Evolutionary conservation across 2,797 vertebrate species (phyloP).

Genomic region (Mallotus villosus): DNA sequence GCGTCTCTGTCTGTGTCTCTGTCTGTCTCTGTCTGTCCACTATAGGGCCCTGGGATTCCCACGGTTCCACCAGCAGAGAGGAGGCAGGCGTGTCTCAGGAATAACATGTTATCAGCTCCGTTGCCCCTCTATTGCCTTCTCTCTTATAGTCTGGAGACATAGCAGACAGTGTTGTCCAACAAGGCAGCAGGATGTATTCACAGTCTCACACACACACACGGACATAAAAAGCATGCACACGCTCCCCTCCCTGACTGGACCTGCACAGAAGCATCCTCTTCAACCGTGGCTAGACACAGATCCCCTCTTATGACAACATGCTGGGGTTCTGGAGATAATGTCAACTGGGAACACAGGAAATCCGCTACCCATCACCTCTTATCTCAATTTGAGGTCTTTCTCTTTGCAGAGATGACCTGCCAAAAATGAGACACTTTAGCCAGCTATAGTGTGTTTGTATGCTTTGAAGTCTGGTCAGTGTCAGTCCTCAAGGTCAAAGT

Average conservation of each 20-base stretch:
- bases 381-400: conserved; percentile 50
- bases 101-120: conserved; percentile 84
- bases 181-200: conserved; percentile 58
- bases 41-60: conserved; percentile 62
- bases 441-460: conserved; percentile 51
- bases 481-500: conserved; percentile 17
- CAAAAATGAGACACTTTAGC: conserved; percentile 42
- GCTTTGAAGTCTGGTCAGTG: conserved; percentile 10
- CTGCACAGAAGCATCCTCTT: conserved; percentile 32
- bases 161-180: conserved; percentile 68
- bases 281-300: conserved; percentile 52
- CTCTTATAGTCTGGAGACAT: conserved; percentile 59
- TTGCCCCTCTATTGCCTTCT: conserved; percentile 75
- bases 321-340: conserved; percentile 62
- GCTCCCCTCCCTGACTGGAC: conserved; percentile 27
- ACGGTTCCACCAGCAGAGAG: conserved; percentile 52
- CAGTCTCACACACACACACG: conserved; percentile 24
- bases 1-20: no score
- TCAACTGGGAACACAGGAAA: conserved; percentile 54
- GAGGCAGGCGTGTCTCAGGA: conserved; percentile 73
- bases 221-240: conserved; percentile 8
- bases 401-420: conserved; percentile 39
- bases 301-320: conserved; percentile 68
- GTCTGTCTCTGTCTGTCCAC: conserved; percentile 45
- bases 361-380: conserved; percentile 41